Percentiles rank a stretch among this genome's conserved stretches.
Conservation (phyloP, 2,888 invertebrate genomes). For the Tetrapedia diversipes region DNA sequence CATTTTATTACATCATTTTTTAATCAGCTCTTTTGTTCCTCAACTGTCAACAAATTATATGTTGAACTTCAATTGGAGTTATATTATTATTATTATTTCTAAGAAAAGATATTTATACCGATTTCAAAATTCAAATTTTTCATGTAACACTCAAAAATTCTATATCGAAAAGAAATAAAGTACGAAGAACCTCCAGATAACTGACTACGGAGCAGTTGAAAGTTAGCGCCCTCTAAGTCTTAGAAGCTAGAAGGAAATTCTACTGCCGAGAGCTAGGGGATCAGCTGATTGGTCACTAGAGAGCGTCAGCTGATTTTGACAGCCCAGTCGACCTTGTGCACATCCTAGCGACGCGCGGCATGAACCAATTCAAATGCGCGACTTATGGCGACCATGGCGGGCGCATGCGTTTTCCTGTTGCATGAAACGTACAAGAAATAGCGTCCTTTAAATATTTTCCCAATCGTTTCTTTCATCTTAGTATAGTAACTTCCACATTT, state of each 20-base stretch:
- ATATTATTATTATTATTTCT: no score
- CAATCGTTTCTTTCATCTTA: no score
- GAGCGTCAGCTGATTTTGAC: conserved; percentile 77
- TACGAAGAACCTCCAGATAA: neutral
- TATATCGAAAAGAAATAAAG: neutral
- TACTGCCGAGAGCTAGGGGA: conserved; percentile 40
- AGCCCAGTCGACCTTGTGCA: conserved; percentile 69
- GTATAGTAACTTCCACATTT: neutral
- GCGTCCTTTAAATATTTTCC: neutral
- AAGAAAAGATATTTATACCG: neutral
- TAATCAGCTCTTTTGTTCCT: neutral
- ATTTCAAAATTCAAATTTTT: neutral
- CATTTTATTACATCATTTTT: neutral
- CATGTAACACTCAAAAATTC: no score
- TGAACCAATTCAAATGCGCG: conserved; percentile 21
- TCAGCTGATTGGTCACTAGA: conserved; percentile 72
- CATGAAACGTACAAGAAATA: neutral
- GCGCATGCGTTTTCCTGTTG: neutral
- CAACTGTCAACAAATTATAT: neutral
- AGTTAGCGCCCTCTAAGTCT: conserved; percentile 9
- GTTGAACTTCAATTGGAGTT: neutral
- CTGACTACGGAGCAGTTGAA: neutral
- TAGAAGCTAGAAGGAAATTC: conserved; percentile 11
- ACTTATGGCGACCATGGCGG: neutral
- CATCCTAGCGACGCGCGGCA: conserved; percentile 52